Conservation (phyloP, 1,140 invertebrate species). For the Drosophila simulans region DNA sequence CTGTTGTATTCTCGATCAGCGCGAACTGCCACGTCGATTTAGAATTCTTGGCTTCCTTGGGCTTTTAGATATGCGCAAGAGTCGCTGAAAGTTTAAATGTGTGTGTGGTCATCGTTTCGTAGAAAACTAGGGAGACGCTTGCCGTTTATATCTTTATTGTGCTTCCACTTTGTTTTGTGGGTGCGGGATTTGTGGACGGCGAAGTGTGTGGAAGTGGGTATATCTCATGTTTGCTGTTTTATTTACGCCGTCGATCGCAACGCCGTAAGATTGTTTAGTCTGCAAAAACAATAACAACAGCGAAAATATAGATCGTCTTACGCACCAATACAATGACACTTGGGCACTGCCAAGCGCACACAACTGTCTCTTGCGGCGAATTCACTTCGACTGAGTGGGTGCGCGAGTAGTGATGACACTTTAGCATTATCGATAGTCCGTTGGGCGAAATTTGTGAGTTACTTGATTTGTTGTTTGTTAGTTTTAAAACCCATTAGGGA, state of each 20-base stretch:
- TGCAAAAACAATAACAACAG: conserved; percentile 2
- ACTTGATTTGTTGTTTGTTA: neutral
- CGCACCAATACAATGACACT: conserved; percentile 6
- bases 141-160: too few relatives aligned
- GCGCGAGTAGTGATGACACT: neutral
- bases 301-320: conserved; percentile 15
- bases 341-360: conserved; percentile 1
- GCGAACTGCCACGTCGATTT: neutral
- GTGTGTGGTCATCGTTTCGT: too few relatives aligned
- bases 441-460: too few relatives aligned
- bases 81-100: neutral
- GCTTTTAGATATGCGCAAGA: neutral
- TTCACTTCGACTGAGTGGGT: conserved; percentile 9
- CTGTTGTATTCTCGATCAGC: neutral
- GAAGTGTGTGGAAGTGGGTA: neutral
- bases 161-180: neutral
- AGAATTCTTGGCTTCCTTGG: neutral
- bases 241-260: neutral
- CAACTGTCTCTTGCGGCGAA: conserved; percentile 11
- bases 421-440: neutral
- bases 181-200: neutral
- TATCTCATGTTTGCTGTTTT: neutral
- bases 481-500: neutral
- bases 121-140: neutral
- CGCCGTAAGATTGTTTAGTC: neutral